Evolutionary conservation across 2,888 invertebrate species (phyloP), one percentile per base, ranked within the genome.

Genomic region (Seladonia tumulorum): DNA sequence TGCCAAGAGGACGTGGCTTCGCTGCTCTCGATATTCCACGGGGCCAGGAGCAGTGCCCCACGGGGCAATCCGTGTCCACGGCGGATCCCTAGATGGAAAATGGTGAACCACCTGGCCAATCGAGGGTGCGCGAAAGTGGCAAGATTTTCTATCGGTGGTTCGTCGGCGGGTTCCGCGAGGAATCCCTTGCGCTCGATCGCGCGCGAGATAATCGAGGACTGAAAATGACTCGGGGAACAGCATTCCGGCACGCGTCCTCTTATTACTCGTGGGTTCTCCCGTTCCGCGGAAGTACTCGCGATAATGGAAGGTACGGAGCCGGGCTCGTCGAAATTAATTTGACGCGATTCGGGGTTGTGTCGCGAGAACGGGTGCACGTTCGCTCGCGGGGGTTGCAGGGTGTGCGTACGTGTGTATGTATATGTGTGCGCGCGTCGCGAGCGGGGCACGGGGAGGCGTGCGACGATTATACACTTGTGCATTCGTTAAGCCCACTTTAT

Each of bases 261-360:
- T 53, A 60, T 75, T 70, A 87, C 82, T 79, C 82, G 82, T 57
- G 71, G 45, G 39, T 87, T 77, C 82, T 85, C 79, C 68, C 63
- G 79, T 79, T 82, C 68, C 76, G 79, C 79, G 57, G 49, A 77
- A 39, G 76, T 63, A 45, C 71, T 66, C 53, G 82, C 80, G 89
- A 82, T 86, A 84, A 83, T 79, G 87, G 76, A 70, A 79, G 68
- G 70, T 14, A 49, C 73, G 39, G 85, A 63, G 79, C 63, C 75
- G 10, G 66, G 78, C 81, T 83, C 83, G 87, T 75, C 66, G 82
- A 89, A 89, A 89, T 89, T 89, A 87, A 89, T 89, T 87, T 85
- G 85, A 87, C 87, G 79, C 57, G 85, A 88, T 85, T 89, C 89
- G 82, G 81, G 57, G 75, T n/a, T 68, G 81, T 49, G 63, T 63